phyloP scores from a whole-genome alignment of 2,888 invertebrate genomes.

The Drosophila hawaiiensis region DNA sequence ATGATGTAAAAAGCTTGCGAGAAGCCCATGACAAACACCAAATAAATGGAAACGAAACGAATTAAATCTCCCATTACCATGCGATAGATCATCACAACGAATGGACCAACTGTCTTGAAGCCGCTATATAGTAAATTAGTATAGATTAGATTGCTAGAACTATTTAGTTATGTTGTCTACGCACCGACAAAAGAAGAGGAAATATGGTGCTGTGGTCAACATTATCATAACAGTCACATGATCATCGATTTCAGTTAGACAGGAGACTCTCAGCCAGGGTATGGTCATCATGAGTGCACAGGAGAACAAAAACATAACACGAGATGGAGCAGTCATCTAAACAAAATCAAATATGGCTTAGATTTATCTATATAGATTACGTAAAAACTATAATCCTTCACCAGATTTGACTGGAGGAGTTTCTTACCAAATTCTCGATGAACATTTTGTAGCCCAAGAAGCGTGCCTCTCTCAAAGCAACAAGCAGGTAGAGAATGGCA shows the following conservation, averaged over 20 bases:
- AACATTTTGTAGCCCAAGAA: constrained; percentile 98
- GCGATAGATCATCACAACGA: constrained; percentile 99
- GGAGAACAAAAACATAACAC: constrained; percentile 97
- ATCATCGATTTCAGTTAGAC: constrained; percentile 95
- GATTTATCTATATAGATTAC: not conserved
- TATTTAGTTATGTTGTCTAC: not conserved
- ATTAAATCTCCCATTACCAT: constrained; percentile 99
- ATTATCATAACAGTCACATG: constrained; percentile 96
- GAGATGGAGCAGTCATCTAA: constrained; percentile 94
- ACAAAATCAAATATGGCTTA: not conserved
- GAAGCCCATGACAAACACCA: constrained; percentile 98
- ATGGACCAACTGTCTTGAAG: constrained; percentile 98
- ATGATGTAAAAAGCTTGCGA: constrained; percentile 98
- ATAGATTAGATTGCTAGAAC: not conserved
- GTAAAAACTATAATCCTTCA: not conserved
- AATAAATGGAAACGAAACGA: constrained; percentile 97
- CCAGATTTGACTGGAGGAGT: not conserved
- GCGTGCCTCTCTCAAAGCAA: constrained; percentile 94
- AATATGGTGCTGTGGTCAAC: constrained; percentile 98
- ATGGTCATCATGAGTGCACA: constrained; percentile 94
- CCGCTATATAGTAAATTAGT: constrained; percentile 88
- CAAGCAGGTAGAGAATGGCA: constrained; percentile 92
- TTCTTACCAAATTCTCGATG: constrained; percentile 94
- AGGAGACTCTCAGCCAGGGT: constrained; percentile 93
- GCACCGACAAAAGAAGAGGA: constrained; percentile 98